These are phyloP conservation scores for Sylvietta virens DNA, from an alignment of 2,113 vertebrate species.

Conservation along the genomic window DNA sequence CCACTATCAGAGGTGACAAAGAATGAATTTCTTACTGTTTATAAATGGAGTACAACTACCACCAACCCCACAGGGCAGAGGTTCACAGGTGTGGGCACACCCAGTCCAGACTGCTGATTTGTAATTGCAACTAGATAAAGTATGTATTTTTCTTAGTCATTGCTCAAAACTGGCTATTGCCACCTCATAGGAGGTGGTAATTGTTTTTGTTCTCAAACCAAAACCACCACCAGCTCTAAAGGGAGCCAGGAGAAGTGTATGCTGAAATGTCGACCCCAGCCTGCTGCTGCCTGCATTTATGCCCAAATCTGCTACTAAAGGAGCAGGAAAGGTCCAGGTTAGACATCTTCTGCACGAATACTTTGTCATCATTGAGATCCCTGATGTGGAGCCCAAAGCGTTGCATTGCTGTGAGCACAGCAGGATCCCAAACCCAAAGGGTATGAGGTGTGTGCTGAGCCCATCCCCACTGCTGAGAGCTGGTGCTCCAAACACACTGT, in stretches of 20 bases:
- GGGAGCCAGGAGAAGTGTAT: neutral
- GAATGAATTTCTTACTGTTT: neutral
- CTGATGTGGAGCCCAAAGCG: neutral
- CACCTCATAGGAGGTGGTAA: neutral
- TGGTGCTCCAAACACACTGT: neutral
- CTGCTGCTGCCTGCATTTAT: neutral
- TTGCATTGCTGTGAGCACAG: rapidly evolving
- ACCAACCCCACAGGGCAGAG: neutral
- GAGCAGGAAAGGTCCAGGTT: neutral
- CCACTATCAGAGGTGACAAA: neutral
- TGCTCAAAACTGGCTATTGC: neutral
- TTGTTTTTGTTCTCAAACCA: neutral
- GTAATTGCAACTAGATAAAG: neutral
- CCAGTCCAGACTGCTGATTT: neutral
- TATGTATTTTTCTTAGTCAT: neutral
- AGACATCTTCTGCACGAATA: neutral
- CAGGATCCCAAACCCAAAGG: neutral
- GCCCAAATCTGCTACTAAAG: neutral
- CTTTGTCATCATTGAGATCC: neutral
- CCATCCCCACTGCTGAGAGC: neutral
- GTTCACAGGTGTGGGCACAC: neutral
- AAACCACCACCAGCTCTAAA: neutral
- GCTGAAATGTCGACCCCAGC: neutral
- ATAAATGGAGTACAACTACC: neutral
- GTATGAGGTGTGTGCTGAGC: neutral